Conservation (phyloP, 2,888 invertebrate genomes). For the Hydrotaea cyrtoneurina region DNA sequence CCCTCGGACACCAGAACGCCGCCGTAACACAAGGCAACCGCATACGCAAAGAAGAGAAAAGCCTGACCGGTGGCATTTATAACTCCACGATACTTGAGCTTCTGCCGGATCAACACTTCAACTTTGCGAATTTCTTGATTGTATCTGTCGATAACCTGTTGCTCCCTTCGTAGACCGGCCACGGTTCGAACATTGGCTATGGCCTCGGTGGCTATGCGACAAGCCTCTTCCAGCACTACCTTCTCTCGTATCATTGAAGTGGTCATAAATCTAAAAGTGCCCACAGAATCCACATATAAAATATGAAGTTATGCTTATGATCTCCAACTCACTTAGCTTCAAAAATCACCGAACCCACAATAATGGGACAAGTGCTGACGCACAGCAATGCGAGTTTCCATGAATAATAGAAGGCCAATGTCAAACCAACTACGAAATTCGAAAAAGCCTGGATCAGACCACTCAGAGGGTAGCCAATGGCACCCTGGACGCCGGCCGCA, state of each 20-base stretch:
- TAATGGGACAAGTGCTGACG: slow-evolving; percentile 85
- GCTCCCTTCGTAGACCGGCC: slow-evolving; percentile 85
- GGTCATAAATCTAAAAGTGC: slow-evolving; percentile 82
- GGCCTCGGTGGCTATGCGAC: slow-evolving; percentile 88
- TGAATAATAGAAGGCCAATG: slow-evolving; percentile 85
- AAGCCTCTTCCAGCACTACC: slow-evolving; percentile 85
- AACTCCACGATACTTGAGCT: slow-evolving; percentile 84
- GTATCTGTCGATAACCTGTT: slow-evolving; percentile 84
- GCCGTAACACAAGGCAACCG: slow-evolving; percentile 87
- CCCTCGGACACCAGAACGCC: slow-evolving; percentile 85
- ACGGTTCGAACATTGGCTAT: slow-evolving; percentile 88
- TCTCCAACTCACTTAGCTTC: slow-evolving; percentile 85
- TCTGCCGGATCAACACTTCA: slow-evolving; percentile 82
- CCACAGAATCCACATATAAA: too few relatives aligned
- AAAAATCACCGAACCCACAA: slow-evolving; percentile 86
- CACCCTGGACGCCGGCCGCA: slow-evolving; percentile 88
- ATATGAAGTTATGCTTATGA: too few relatives aligned
- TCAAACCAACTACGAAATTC: slow-evolving; percentile 85
- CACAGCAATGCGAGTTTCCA: slow-evolving; percentile 88
- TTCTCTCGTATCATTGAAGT: slow-evolving; percentile 84
- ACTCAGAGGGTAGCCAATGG: slow-evolving; percentile 87
- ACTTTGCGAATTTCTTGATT: slow-evolving; percentile 82
- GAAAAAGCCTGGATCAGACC: slow-evolving; percentile 86
- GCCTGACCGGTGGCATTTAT: slow-evolving; percentile 88
- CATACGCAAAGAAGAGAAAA: slow-evolving; percentile 88